Base-by-base conservation (phyloP, 2,113 vertebrate genomes). In the Monopterus albus region DNA sequence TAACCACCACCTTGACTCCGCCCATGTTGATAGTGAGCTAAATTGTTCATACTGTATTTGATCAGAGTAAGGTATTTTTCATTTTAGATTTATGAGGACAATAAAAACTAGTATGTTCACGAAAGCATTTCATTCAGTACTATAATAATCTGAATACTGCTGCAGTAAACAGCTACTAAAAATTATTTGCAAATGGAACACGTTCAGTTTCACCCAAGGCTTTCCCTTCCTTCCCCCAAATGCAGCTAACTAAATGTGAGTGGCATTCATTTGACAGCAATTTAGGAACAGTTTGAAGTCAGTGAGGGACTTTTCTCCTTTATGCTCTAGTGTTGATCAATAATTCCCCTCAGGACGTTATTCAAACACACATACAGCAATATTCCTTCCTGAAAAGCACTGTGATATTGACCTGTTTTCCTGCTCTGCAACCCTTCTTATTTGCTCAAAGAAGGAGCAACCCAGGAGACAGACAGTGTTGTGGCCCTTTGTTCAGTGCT, bases 341-440 rank as follows among this genome's bases (percentile, higher is more conserved):
- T 93, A 88, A 66, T 66, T 57, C 88, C 64, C 83, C 81, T 64
- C 73, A 72, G 91, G 80, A 75, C 83, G 82, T 90, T 90, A 87
- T 87, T 90, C 87, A 89, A 89, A 87, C 89, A 91, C 83, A 87
- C 82, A 88, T 86, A 78, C 74, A 79, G 88, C 86, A 85, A 88
- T 88, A 90, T 89, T 85, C 87, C 69, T 74, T 81, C 79, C 82
- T 87, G 83, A 89, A 87, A 91, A 89, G 83, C 77, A 78, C 79
- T 67, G 72, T 74, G 76, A 83, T 91, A 92, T 92, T 93, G 91
- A 92, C 89, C 91, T 78, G 75, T 86, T 92, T 90, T 90, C 79
- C 75, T 84, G 67, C 85, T 86, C 72, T 57, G 65, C 53, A 81
- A 88, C 83, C 57, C 65, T 73, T 90, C 82, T 87, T 82, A 91